phyloP scores from a whole-genome alignment of 2,888 invertebrate species.

The Leptopilina drosophilae region DNA sequence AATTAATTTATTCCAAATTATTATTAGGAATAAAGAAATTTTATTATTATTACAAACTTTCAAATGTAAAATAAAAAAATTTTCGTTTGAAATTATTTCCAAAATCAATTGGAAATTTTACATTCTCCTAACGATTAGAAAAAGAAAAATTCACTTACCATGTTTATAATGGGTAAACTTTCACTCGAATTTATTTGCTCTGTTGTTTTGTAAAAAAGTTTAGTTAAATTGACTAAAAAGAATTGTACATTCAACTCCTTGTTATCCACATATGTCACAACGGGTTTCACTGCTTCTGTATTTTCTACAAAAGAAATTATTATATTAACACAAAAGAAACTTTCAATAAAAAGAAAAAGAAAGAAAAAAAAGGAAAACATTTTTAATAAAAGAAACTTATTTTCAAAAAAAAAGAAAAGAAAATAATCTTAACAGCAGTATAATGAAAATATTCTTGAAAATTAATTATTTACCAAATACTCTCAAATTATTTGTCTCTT shows the following conservation, averaged over 20 bases:
- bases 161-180: slow-evolving; percentile 68
- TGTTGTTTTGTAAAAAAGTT: slow-evolving; percentile 65
- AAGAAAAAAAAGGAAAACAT: neutral
- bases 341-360: neutral
- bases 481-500: slow-evolving; percentile 70
- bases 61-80: neutral
- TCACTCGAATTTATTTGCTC: slow-evolving; percentile 68
- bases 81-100: too few species aligned
- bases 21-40: too few species aligned
- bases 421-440: too few species aligned
- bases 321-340: neutral
- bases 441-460: neutral
- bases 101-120: too few species aligned
- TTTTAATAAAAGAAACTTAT: slow-evolving; percentile 27
- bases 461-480: slow-evolving; percentile 68
- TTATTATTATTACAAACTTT: too few species aligned
- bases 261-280: slow-evolving; percentile 66
- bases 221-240: slow-evolving; percentile 66
- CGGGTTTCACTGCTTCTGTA: slow-evolving; percentile 72
- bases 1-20: too few species aligned
- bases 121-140: neutral
- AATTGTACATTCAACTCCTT: slow-evolving; percentile 69
- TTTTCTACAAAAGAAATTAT: slow-evolving; percentile 65
- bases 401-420: too few species aligned
- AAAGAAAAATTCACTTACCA: slow-evolving; percentile 60